These are phyloP conservation scores for Horisme vitalbata DNA, from an alignment of 2,888 invertebrate genomes.

Conservation along the genomic window DNA sequence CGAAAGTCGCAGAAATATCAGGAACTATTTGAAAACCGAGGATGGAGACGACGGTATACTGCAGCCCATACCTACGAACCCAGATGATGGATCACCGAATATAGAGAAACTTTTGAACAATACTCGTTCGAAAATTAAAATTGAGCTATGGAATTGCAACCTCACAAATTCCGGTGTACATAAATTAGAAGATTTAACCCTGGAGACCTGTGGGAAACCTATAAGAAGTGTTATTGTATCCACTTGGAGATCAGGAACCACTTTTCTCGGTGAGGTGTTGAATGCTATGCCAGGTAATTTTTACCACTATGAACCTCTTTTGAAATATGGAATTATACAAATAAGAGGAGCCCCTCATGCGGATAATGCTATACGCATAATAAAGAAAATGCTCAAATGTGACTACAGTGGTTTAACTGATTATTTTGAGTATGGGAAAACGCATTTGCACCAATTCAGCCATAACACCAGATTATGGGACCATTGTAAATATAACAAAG, in stretches of 20 bases:
- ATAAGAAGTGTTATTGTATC: constrained; percentile 90
- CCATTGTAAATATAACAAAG: constrained; percentile 86
- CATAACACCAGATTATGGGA: constrained; percentile 94
- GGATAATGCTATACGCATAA: constrained; percentile 85
- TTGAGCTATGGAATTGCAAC: constrained; percentile 67
- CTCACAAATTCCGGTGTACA: constrained; percentile 65
- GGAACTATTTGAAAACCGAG: constrained; percentile 85
- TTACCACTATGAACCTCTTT: constrained; percentile 95
- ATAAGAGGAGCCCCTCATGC: constrained; percentile 89
- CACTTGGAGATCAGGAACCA: constrained; percentile 96
- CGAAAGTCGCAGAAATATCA: constrained; percentile 68
- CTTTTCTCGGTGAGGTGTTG: constrained; percentile 93
- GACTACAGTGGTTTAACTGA: constrained; percentile 88
- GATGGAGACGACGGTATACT: constrained; percentile 58
- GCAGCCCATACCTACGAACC: constrained; percentile 63
- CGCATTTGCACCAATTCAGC: constrained; percentile 90
- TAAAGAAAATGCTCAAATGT: constrained; percentile 89
- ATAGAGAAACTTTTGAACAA: constrained; percentile 66
- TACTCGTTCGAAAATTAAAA: constrained; percentile 61
- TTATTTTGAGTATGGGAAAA: constrained; percentile 90
- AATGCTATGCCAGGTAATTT: constrained; percentile 93
- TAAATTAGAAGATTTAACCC: constrained; percentile 86
- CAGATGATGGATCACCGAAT: constrained; percentile 62
- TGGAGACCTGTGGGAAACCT: constrained; percentile 88
- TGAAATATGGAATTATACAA: constrained; percentile 92